Base-by-base conservation (phyloP, 2,888 invertebrate genomes). In the Dichetophora obliterata region DNA sequence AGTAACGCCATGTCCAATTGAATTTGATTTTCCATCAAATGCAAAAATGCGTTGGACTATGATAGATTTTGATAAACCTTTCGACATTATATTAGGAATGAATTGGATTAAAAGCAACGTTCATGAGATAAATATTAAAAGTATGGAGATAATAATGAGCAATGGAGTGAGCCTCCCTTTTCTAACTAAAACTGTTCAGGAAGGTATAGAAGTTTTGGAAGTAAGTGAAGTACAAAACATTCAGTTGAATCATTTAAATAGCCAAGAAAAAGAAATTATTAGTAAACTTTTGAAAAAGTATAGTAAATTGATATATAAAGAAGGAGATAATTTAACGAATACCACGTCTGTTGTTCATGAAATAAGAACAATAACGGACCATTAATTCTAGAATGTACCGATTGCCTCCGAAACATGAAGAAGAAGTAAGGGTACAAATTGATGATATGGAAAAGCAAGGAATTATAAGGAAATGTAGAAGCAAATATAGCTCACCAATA, bases 41-140 rank as follows among this genome's bases (percentile, higher is more conserved):
- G 77, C 78, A 24, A 79, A 76, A 75, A 78, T 81, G 11, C 79
- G 75, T 34, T 77, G 79, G 79, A 73, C 75, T 16, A 77, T 71
- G 43, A 66, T 80, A 24, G 69, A 31, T 48, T 52, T 80, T 70
- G 57, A 80, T 50, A 80, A 81, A 74, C 59, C 76, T 6, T 80
- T 79, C 43, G 80, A 79, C 75, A 72, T 79, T 48, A 37, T 77
- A 50, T 69, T 78, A 3, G 80, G 78, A 34, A 80, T 80, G 78
- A 78, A 77, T 66, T 78, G 76, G 75, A 71, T 77, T 48, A 43
- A 16, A 37, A 76, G 77, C 2, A 77, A 80, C 69, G 61, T 79
- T n/a, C 71, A 77, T 61, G n/a, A 14, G 59, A 78, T 81, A 54
- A 71, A 77, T 48, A n/a, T 80, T 24, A 22, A 74, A 75, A 72